Evolutionary conservation across 2,888 invertebrate genomes (phyloP).

Genomic region (Coelinius sp.): DNA sequence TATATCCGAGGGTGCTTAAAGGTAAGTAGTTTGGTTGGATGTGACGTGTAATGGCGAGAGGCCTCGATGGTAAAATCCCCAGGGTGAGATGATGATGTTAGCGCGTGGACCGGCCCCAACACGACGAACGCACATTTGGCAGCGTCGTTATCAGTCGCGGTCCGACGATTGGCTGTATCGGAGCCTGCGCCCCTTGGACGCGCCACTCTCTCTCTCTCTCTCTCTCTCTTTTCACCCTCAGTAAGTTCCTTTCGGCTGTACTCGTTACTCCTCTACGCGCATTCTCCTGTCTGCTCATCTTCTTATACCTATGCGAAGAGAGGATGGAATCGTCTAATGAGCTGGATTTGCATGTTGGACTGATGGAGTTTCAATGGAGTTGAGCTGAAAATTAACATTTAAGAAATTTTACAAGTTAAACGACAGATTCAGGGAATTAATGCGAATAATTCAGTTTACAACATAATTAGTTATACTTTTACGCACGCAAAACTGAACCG

Average conservation of each 20-base stretch:
- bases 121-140: conserved; percentile 67
- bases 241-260: conserved; percentile 20
- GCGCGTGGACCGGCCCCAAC: conserved; percentile 66
- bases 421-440: no score
- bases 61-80: conserved; percentile 41
- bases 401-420: background rate
- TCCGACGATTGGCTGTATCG: conserved; percentile 70
- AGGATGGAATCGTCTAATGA: conserved; percentile 69
- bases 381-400: background rate
- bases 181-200: conserved; percentile 67
- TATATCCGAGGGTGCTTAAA: background rate
- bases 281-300: conserved; percentile 34
- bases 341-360: conserved; percentile 54
- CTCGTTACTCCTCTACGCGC: conserved; percentile 41
- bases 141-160: conserved; percentile 69
- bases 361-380: background rate
- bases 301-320: conserved; percentile 35
- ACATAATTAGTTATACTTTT: no score
- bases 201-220: conserved; percentile 43
- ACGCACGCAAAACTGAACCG: no score
- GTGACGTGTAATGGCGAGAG: conserved; percentile 26
- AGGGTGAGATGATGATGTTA: conserved; percentile 55
- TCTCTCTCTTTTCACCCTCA: conserved; percentile 15
- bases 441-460: no score
- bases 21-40: conserved; percentile 12